Evolutionary conservation across 2,113 vertebrate genomes (phyloP).

Genomic region (Suncus etruscus): DNA sequence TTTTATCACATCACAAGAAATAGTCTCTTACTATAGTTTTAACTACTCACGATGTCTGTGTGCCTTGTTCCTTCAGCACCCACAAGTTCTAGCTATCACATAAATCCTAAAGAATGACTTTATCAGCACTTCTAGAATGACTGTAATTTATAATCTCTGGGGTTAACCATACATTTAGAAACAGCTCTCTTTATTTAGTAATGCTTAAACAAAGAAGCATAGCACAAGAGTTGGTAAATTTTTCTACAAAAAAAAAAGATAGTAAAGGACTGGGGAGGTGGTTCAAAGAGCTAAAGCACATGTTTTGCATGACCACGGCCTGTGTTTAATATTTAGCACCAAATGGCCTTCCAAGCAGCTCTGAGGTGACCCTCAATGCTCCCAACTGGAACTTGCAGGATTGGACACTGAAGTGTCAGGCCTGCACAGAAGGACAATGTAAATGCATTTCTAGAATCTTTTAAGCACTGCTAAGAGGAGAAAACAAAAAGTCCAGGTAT

Average conservation of each 20-base stretch:
- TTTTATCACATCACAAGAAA: background rate
- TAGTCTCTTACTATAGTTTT: background rate
- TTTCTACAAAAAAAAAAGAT: background rate
- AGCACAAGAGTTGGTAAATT: background rate
- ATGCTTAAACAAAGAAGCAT: background rate
- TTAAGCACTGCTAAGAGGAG: too few relatives aligned
- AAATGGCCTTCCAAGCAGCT: too few relatives aligned
- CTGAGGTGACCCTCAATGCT: too few relatives aligned
- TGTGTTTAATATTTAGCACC: too few relatives aligned
- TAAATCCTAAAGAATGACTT: background rate
- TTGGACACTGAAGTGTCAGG: too few relatives aligned
- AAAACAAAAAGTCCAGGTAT: too few relatives aligned
- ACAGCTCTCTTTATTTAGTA: conserved; percentile 8
- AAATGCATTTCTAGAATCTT: too few relatives aligned
- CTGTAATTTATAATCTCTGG: background rate
- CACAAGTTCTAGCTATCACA: background rate
- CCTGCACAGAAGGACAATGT: too few relatives aligned
- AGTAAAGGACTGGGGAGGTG: background rate
- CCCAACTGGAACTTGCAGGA: too few relatives aligned
- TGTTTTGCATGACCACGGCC: too few relatives aligned
- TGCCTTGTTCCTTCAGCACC: too few relatives aligned
- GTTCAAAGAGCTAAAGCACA: too few relatives aligned
- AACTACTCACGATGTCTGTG: background rate
- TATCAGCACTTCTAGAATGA: background rate
- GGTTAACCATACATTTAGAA: conserved; percentile 8